Evolutionary conservation across 2,797 vertebrate genomes (phyloP).

Genomic region (Phrynocephalus guinanensis): DNA sequence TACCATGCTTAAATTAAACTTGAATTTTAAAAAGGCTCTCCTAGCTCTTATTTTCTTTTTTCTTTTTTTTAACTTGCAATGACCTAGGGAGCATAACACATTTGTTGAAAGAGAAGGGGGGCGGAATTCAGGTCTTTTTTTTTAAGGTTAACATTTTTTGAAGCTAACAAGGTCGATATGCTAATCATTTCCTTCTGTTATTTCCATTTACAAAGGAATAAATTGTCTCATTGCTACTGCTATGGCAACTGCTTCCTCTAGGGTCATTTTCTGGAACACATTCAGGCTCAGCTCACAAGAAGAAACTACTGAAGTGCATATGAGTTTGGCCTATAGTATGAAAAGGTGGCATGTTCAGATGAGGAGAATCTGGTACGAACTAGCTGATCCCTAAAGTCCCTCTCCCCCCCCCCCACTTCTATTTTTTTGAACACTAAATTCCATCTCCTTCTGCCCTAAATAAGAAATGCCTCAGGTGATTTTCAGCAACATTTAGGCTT

Average conservation of each 20-base stretch:
- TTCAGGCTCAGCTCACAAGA: slow-evolving; percentile 22
- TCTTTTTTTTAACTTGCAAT: background rate
- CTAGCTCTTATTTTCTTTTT: background rate
- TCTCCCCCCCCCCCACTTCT: too few relatives aligned
- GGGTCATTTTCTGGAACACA: slow-evolving; percentile 45
- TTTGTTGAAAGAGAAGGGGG: slow-evolving; percentile 23
- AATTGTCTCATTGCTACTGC: slow-evolving; percentile 40
- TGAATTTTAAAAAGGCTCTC: slow-evolving; percentile 30
- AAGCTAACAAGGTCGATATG: slow-evolving; percentile 42
- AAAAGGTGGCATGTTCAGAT: background rate
- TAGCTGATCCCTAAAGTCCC: slow-evolving; percentile 15
- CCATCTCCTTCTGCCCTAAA: background rate
- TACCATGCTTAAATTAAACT: slow-evolving; percentile 27
- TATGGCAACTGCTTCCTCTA: slow-evolving; percentile 37
- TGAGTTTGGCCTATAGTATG: slow-evolving; percentile 34
- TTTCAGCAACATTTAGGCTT: background rate
- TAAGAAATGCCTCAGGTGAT: background rate
- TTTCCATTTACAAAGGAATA: slow-evolving; percentile 47
- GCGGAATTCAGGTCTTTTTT: slow-evolving; percentile 24
- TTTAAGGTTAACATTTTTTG: slow-evolving; percentile 26
- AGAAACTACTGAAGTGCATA: slow-evolving; percentile 28
- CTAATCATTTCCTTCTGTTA: slow-evolving; percentile 45
- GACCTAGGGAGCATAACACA: background rate
- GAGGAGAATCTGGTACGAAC: background rate
- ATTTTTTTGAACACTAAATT: slow-evolving; percentile 19